Conservation (phyloP, 1,140 invertebrate genomes). For the Panagrolaimus sp. region DNA sequence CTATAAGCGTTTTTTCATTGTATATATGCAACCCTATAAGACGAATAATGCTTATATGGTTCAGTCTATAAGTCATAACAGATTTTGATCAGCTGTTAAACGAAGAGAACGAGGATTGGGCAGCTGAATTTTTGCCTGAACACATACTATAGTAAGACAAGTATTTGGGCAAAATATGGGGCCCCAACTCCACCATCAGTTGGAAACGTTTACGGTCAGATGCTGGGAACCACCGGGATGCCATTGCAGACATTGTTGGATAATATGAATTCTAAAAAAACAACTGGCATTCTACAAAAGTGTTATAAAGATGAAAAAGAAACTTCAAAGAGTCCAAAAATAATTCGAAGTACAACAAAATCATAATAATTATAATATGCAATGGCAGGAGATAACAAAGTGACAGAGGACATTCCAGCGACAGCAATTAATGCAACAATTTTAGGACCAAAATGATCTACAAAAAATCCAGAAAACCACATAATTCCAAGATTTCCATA, state of each 20-base stretch:
- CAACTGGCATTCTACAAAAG: background rate
- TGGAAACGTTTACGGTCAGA: no score
- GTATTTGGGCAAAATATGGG: no score
- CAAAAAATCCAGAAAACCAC: slow-evolving; percentile 31
- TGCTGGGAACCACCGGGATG: slow-evolving; percentile 29
- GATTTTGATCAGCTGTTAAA: no score
- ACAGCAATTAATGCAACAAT: slow-evolving; percentile 23
- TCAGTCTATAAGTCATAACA: no score
- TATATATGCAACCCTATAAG: no score
- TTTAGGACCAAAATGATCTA: slow-evolving; percentile 35
- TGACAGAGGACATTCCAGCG: slow-evolving; percentile 21
- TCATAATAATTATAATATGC: slow-evolving; percentile 20
- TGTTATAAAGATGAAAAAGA: slow-evolving; percentile 17
- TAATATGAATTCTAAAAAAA: background rate
- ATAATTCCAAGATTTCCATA: slow-evolving; percentile 31
- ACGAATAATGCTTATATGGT: no score
- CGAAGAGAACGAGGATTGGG: no score
- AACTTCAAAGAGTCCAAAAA: slow-evolving; percentile 37
- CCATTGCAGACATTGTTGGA: slow-evolving; percentile 20
- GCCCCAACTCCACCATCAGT: no score
- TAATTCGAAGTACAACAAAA: slow-evolving; percentile 28
- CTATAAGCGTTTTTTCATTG: no score
- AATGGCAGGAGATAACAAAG: slow-evolving; percentile 25
- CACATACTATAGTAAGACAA: no score
- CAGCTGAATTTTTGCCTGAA: no score